Evolutionary conservation across 2,888 invertebrate species (phyloP).

Genomic region (Tenthredo mesomela): DNA sequence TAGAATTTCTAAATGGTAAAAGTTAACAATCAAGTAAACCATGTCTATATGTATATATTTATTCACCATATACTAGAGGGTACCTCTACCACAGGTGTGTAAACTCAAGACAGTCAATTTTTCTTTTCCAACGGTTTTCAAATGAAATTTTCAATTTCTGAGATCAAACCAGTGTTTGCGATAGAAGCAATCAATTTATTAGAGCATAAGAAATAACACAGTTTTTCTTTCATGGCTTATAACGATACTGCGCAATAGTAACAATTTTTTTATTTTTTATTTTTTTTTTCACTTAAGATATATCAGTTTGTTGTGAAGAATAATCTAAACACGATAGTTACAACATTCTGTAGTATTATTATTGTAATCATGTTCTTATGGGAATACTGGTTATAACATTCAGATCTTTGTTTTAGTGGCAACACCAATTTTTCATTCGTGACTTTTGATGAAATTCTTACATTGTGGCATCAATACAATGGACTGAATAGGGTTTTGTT

Average conservation of each 20-base stretch:
- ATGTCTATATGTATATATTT: constrained; percentile 22
- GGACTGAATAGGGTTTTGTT: not conserved
- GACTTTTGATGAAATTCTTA: constrained; percentile 1
- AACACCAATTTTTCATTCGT: constrained; percentile 29
- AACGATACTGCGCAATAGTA: constrained; percentile 40
- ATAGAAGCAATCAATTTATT: constrained; percentile 49
- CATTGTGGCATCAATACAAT: constrained; percentile 15
- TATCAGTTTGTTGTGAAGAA: constrained; percentile 33
- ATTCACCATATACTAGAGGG: constrained; percentile 21
- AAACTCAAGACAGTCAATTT: constrained; percentile 5
- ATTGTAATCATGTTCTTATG: constrained; percentile 19
- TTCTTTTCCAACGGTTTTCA: not conserved
- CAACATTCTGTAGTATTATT: constrained; percentile 8
- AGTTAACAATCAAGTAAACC: constrained; percentile 26
- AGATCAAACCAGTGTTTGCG: constrained; percentile 46
- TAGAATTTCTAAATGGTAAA: constrained; percentile 41
- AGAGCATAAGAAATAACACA: constrained; percentile 38
- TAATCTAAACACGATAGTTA: constrained; percentile 39
- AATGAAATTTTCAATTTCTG: constrained; percentile 27
- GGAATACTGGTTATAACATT: constrained; percentile 22
- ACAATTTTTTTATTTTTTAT: constrained; percentile 38
- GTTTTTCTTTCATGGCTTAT: not conserved
- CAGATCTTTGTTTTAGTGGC: not conserved
- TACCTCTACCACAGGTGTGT: constrained; percentile 13
- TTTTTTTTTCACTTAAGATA: constrained; percentile 27